These are phyloP conservation scores for Germaria angustata DNA, from an alignment of 2,888 invertebrate species.

Conservation along the genomic window DNA sequence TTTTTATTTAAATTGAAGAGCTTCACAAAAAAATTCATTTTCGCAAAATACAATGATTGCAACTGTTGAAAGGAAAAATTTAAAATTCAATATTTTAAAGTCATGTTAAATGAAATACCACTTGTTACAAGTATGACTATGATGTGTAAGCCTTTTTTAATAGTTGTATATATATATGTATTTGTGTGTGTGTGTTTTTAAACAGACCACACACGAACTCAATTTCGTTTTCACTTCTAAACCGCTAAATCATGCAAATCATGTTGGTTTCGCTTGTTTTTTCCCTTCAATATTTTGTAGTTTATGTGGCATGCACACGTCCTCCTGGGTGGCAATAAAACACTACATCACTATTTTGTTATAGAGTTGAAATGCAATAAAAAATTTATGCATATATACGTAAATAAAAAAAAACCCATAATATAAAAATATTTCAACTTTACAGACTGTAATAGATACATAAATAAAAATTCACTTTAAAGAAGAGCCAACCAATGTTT, in stretches of 20 bases:
- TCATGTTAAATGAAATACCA: slow-evolving; percentile 57
- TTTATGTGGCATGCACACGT: slow-evolving; percentile 34
- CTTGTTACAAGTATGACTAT: slow-evolving; percentile 48
- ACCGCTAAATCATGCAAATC: slow-evolving; percentile 65
- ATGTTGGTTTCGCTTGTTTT: slow-evolving; percentile 37
- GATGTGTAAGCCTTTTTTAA: neutral
- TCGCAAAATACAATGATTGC: neutral
- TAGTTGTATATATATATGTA: neutral
- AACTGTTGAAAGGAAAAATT: slow-evolving; percentile 10
- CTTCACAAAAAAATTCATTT: neutral
- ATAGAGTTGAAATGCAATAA: slow-evolving; percentile 45
- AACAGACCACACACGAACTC: slow-evolving; percentile 58
- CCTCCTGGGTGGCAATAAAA: slow-evolving; percentile 61
- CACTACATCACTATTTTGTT: slow-evolving; percentile 53
- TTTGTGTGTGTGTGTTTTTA: neutral
- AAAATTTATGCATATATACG: neutral
- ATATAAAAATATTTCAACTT: slow-evolving; percentile 16
- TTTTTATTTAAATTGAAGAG: slow-evolving; percentile 17
- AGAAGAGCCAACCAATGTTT: slow-evolving; percentile 3
- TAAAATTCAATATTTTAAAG: slow-evolving; percentile 55
- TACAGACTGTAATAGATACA: slow-evolving; percentile 37
- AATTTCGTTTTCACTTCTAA: slow-evolving; percentile 56
- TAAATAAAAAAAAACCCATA: neutral
- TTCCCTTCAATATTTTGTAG: slow-evolving; percentile 13
- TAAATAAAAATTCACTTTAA: slow-evolving; percentile 8